Evolutionary conservation across 2,888 invertebrate species (phyloP).

Genomic region (Eupithecia inturbata): DNA sequence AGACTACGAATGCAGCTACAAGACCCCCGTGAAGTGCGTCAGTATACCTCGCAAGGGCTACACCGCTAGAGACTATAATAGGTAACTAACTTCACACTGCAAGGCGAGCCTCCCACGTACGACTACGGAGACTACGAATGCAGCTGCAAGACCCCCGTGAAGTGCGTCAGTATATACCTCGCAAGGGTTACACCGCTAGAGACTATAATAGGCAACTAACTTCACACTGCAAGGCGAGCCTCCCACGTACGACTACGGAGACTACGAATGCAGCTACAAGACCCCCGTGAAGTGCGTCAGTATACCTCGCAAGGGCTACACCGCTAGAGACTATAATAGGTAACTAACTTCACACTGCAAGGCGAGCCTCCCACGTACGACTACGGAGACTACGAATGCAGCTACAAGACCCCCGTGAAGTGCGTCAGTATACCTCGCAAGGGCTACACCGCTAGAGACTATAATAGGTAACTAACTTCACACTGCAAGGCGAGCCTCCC

Average conservation of each 20-base stretch:
- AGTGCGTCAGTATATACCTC: slow-evolving; percentile 64
- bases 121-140: slow-evolving; percentile 65
- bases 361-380: no score
- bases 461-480: slow-evolving; percentile 58
- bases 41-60: slow-evolving; percentile 67
- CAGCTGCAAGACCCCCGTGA: slow-evolving; percentile 67
- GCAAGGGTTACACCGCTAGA: slow-evolving; percentile 68
- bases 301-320: slow-evolving; percentile 68
- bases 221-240: slow-evolving; percentile 64
- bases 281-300: slow-evolving; percentile 66
- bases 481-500: slow-evolving; percentile 67
- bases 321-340: slow-evolving; percentile 68
- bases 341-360: slow-evolving; percentile 47
- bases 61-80: slow-evolving; percentile 64
- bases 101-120: slow-evolving; percentile 36
- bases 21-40: slow-evolving; percentile 68
- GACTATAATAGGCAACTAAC: slow-evolving; percentile 65
- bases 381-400: slow-evolving; percentile 66
- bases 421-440: slow-evolving; percentile 66
- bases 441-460: slow-evolving; percentile 68
- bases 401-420: slow-evolving; percentile 69
- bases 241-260: slow-evolving; percentile 67
- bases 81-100: slow-evolving; percentile 50
- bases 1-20: slow-evolving; percentile 70
- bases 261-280: slow-evolving; percentile 72